Percentiles rank a stretch among this genome's conserved stretches.
phyloP scores from a whole-genome alignment of 2,113 vertebrate genomes.

The Pterocles gutturalis region DNA sequence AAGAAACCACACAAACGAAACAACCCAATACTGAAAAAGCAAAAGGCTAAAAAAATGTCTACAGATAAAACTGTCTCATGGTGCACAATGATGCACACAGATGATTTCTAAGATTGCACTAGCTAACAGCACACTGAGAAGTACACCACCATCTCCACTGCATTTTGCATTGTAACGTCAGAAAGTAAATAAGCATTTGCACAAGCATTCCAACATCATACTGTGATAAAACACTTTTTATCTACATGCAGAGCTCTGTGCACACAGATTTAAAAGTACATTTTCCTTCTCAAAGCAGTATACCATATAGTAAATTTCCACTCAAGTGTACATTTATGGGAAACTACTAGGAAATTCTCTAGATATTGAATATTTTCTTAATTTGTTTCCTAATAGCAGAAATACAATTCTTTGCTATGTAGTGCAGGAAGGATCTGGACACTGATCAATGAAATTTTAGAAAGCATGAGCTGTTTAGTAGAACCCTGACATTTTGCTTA shows the following conservation, averaged over 20 bases:
- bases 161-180: not conserved
- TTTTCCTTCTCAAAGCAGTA: conserved; percentile 8
- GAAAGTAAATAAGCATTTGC: conserved; percentile 10
- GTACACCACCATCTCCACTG: not conserved
- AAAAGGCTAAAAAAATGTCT: not conserved
- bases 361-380: not conserved
- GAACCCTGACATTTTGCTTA: not conserved
- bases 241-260: conserved; percentile 32
- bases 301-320: not conserved
- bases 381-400: conserved; percentile 34
- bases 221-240: not conserved
- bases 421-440: not conserved
- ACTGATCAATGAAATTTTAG: not conserved
- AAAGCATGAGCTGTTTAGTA: not conserved
- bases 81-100: not conserved
- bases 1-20: not conserved
- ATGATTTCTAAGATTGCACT: not conserved
- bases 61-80: not conserved
- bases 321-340: not conserved
- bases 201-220: not conserved
- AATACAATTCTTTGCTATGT: not conserved
- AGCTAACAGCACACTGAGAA: not conserved
- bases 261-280: not conserved
- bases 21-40: not conserved
- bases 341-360: conserved; percentile 4